Evolutionary conservation across 1,140 invertebrate species (phyloP).

Genomic region (Doryteuthis pealeii): DNA sequence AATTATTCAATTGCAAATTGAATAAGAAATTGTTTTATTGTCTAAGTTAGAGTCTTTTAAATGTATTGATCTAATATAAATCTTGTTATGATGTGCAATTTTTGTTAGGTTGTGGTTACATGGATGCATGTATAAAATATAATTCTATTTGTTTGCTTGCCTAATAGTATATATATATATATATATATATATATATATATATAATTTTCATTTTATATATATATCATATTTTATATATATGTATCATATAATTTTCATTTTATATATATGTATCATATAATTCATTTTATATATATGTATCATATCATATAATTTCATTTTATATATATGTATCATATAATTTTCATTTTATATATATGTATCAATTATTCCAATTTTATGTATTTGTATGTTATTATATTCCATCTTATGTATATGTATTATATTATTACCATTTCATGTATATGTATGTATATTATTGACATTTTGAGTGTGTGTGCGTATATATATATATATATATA

Average conservation of each 20-base stretch:
- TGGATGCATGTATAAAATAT: not conserved
- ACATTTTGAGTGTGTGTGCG: too few species aligned
- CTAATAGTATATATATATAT: not conserved
- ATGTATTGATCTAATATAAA: too few species aligned
- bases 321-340: not conserved
- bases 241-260: not conserved
- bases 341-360: not conserved
- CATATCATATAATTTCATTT: too few species aligned
- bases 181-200: not conserved
- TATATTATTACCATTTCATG: not conserved
- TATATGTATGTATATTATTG: too few species aligned
- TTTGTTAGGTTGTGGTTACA: not conserved
- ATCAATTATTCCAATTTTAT: not conserved
- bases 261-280: not conserved
- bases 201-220: not conserved
- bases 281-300: not conserved
- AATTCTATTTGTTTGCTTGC: not conserved
- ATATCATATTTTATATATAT: not conserved
- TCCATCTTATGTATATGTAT: not conserved
- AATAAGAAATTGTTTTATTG: too few species aligned
- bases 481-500: too few species aligned
- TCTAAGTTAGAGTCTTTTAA: too few species aligned
- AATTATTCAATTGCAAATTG: too few species aligned
- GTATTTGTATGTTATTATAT: not conserved
- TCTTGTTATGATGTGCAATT: too few species aligned